These are phyloP conservation scores for Xyrauchen texanus DNA, from an alignment of 2,113 vertebrate species.

Conservation along the genomic window DNA sequence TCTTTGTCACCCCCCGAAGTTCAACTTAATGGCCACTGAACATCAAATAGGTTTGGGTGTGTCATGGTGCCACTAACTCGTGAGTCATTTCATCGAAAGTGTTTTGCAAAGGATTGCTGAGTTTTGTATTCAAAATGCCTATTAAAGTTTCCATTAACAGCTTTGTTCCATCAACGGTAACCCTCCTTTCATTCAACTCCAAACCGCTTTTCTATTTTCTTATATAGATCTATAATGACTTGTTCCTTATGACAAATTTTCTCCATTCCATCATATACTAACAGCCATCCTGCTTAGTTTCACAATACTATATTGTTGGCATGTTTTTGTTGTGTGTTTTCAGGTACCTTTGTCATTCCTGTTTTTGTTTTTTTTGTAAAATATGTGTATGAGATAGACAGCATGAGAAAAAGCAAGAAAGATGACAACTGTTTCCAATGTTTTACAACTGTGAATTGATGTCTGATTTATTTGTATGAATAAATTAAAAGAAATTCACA, in stretches of 20 bases:
- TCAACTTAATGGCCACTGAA: conserved; percentile 12
- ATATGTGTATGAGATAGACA: not conserved
- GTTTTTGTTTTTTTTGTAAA: not conserved
- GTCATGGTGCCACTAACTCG: conserved; percentile 25
- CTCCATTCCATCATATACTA: conserved; percentile 24
- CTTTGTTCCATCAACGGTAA: conserved; percentile 16
- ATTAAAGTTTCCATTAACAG: conserved; percentile 41
- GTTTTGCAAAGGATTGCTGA: conserved; percentile 26
- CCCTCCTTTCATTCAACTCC: conserved; percentile 23
- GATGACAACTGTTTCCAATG: conserved; percentile 33
- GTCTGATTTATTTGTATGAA: too few relatives aligned
- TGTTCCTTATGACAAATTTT: not conserved
- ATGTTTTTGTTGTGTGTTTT: not conserved
- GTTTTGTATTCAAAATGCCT: conserved; percentile 37
- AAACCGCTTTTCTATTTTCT: conserved; percentile 2
- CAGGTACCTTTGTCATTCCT: conserved; percentile 12
- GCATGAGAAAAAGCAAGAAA: not conserved
- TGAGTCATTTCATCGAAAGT: conserved; percentile 26
- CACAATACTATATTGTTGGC: not conserved
- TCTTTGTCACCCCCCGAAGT: not conserved
- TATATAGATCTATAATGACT: conserved; percentile 1
- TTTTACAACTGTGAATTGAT: not conserved
- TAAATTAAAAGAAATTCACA: too few relatives aligned
- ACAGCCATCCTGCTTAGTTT: not conserved
- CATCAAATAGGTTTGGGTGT: conserved; percentile 41